Conservation (phyloP, 2,113 vertebrate genomes). For the Glaucidium brasilianum region DNA sequence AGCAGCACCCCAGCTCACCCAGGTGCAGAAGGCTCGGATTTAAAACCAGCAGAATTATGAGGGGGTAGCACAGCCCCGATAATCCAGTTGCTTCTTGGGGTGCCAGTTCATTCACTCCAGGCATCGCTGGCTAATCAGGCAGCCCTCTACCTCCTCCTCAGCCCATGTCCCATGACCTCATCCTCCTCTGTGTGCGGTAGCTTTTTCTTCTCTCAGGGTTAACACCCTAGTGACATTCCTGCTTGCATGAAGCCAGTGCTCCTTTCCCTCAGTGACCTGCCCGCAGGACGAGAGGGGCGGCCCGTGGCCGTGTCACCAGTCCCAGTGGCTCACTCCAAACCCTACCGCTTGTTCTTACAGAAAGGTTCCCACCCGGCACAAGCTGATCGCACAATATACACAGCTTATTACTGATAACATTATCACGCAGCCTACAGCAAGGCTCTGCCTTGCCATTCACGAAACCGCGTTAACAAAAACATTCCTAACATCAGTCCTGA, state of each 20-base stretch:
- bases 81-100: background rate
- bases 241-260: background rate
- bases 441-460: background rate
- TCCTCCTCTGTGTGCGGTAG: background rate
- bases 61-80: accelerated
- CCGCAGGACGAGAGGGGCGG: background rate
- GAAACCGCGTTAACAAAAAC: background rate
- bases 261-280: background rate
- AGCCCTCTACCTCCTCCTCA: background rate
- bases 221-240: background rate
- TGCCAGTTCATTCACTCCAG: background rate
- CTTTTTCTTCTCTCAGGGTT: background rate
- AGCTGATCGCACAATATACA: background rate
- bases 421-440: background rate
- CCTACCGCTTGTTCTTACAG: background rate
- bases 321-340: background rate
- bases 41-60: background rate
- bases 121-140: background rate
- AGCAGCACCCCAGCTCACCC: background rate
- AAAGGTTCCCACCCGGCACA: background rate
- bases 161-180: background rate
- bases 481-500: slow-evolving; percentile 57
- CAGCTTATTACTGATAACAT: slow-evolving; percentile 13
- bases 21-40: background rate
- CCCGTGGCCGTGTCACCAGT: background rate